Evolutionary conservation across 2,797 vertebrate genomes (phyloP).

Genomic region (Orestias chungarensis): DNA sequence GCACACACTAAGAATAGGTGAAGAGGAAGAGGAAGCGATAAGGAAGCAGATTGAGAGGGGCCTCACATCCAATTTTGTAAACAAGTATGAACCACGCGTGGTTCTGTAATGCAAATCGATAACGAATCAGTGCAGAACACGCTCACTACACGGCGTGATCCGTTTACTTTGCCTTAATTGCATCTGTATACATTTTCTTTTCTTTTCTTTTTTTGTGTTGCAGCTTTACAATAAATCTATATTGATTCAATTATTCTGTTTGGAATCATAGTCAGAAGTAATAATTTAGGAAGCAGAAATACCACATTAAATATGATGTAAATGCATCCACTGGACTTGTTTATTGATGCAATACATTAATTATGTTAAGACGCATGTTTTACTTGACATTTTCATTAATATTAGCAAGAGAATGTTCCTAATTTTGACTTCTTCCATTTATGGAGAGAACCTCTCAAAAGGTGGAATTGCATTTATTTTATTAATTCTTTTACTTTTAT

Average conservation of each 20-base stretch:
- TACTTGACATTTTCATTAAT: too few relatives aligned
- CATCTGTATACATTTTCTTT: neutral
- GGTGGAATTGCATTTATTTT: too few relatives aligned
- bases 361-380: too few relatives aligned
- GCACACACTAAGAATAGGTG: conserved; percentile 65
- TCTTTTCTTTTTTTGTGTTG: neutral
- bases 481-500: too few relatives aligned
- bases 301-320: neutral
- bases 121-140: conserved; percentile 30
- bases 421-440: too few relatives aligned
- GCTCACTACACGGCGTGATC: conserved; percentile 1
- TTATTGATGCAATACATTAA: too few relatives aligned
- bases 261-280: neutral
- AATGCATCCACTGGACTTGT: neutral
- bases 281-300: conserved; percentile 1
- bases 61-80: conserved; percentile 54
- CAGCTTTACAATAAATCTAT: neutral
- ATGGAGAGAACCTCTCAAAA: too few relatives aligned
- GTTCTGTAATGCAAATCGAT: conserved; percentile 27
- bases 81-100: conserved; percentile 56
- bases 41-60: conserved; percentile 53
- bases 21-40: conserved; percentile 68
- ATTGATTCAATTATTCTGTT: neutral
- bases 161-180: neutral
- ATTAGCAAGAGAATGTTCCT: neutral